These are phyloP conservation scores for Drosophila lacicola DNA, from an alignment of 2,888 invertebrate genomes.

Conservation along the genomic window DNA sequence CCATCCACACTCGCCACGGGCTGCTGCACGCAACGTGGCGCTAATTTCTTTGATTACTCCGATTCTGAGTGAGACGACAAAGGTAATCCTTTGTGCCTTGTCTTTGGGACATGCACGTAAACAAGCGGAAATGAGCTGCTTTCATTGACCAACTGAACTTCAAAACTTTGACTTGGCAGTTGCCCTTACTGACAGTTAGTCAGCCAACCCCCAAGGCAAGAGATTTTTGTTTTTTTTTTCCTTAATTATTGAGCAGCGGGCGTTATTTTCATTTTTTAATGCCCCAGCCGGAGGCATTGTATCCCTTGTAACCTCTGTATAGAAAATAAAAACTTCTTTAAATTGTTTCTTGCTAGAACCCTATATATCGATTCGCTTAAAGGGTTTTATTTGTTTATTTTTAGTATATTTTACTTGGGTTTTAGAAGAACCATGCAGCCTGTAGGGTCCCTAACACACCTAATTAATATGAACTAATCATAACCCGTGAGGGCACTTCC, in stretches of 20 bases:
- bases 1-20: conserved; percentile 58
- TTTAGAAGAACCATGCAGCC: not conserved
- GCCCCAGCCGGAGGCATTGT: conserved; percentile 6
- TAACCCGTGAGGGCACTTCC: conserved; percentile 23
- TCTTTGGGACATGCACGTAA: conserved; percentile 62
- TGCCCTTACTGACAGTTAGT: conserved; percentile 18
- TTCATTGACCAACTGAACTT: conserved; percentile 82
- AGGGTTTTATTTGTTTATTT: not conserved
- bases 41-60: conserved; percentile 78
- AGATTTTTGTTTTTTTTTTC: conserved; percentile 56
- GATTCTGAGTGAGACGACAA: conserved; percentile 33
- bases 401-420: not conserved
- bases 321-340: conserved; percentile 11
- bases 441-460: conserved; percentile 6
- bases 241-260: conserved; percentile 70
- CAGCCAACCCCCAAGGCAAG: conserved; percentile 44
- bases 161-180: conserved; percentile 69
- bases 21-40: conserved; percentile 76
- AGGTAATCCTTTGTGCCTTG: conserved; percentile 72
- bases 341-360: not conserved
- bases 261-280: conserved; percentile 20
- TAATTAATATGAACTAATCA: conserved; percentile 20
- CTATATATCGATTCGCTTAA: not conserved
- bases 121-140: conserved; percentile 59
- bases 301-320: not conserved